Base-by-base conservation (phyloP, 1,140 invertebrate species). In the Ooceraea biroi region DNA sequence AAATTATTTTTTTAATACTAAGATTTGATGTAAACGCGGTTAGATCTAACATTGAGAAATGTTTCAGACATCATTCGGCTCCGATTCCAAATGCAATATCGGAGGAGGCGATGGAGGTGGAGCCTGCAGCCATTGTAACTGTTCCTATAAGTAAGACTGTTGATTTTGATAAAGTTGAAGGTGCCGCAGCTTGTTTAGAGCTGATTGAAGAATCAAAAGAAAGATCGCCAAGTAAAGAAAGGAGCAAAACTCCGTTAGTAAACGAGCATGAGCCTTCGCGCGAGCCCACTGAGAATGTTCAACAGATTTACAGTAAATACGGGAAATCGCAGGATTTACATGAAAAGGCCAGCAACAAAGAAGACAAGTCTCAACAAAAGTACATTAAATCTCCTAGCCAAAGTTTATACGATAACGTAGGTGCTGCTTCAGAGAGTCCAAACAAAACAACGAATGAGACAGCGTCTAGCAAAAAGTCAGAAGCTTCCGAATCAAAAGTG, bases 51-150 rank as follows among this genome's bases (percentile, higher is more conserved):
- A n/a, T 27, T 19, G 44, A 50, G 25, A 69, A 55, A 27, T 17
- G 0, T 77, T 77, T n/a, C 30, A 92, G 92, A 41, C 92, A 93
- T 88, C 91, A 92, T 83, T 92, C 92, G 3, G 92, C 91, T 5
- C 92, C 92, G 14, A 93, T 93, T 66, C 87, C 92, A 46, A 91
- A 91, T 48, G 82, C 93, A 0, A 92, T 91, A 82, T 90, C 88
- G 8, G 91, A 93, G 71, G 92, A 93, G 58, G 87, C 91, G 3
- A 93, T 93, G 92, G 92, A 93, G 46, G 86, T 93, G 3, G 92
- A 92, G 44, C 87, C 87, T n/a, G 41, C 73, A 65, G 58, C 71
- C 58, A 58, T 82, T 11, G 72, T 84, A 78, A 88, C 82, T 48
- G 77, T 92, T 83, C 88, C 90, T 71, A 87, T 66, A 0, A 89